Evolutionary conservation across 2,888 invertebrate genomes (phyloP).

Genomic region (Oxystoma pomonae): DNA sequence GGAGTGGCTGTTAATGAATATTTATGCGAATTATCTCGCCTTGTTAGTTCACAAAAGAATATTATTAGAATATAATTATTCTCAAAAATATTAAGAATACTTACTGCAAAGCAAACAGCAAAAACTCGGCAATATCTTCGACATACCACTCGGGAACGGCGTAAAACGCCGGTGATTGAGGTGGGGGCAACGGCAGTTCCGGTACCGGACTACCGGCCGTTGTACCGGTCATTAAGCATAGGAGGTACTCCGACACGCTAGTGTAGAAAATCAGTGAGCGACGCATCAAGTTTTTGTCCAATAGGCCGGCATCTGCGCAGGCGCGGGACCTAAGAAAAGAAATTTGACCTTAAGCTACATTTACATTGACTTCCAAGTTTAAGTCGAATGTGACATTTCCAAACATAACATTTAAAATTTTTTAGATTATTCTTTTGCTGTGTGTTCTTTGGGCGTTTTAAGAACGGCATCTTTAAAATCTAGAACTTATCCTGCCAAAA

Average conservation of each 20-base stretch:
- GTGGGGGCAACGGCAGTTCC: conserved; percentile 56
- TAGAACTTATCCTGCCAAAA: no score
- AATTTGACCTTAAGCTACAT: no score
- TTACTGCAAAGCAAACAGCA: conserved; percentile 90
- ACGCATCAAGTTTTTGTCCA: conserved; percentile 79
- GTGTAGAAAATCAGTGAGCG: conserved; percentile 85
- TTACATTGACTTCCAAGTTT: no score
- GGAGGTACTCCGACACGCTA: conserved; percentile 75
- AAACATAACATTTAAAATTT: no score
- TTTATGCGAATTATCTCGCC: no score
- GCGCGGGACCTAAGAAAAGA: conserved; percentile 68
- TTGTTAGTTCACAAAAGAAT: no score
- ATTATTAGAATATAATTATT: background rate
- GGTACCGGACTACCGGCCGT: conserved; percentile 51
- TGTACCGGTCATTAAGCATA: conserved; percentile 58
- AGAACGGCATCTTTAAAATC: no score
- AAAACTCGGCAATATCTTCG: conserved; percentile 95
- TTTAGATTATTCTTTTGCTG: no score
- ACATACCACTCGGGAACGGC: conserved; percentile 97
- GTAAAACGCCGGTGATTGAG: conserved; percentile 71
- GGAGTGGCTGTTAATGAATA: no score
- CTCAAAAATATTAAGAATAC: no score
- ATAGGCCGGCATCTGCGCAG: conserved; percentile 85
- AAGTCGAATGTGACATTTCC: no score
- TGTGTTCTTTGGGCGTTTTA: no score